Evolutionary conservation across 1,140 invertebrate species (phyloP), one percentile per base, ranked within the genome.

Genomic region (Calosoma granatense): DNA sequence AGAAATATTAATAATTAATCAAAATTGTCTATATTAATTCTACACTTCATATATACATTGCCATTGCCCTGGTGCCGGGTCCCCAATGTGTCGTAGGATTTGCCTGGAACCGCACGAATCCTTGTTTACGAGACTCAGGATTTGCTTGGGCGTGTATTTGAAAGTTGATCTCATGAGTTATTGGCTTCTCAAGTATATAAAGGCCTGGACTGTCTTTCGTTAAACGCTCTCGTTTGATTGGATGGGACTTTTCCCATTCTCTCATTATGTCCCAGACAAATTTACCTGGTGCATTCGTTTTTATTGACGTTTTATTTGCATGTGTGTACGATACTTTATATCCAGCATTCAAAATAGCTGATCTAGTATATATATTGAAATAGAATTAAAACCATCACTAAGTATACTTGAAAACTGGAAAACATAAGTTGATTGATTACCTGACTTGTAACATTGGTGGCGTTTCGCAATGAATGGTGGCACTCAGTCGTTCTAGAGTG

Each of bases 181-280:
- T 69, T 23, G 75, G 65, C 56, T 77, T 66, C 0, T 68, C 67
- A 23, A 90, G 72, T 60, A 90, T 83, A n/a, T 71, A 71, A 12
- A 72, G 69, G 0, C 81, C 73, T 1, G 78, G 70, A 20, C 74
- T 77, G 51, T 81, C 76, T 1, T 74, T 68, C 53, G 76, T 70
- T 55, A 83, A 67, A 58, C 81, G 79, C 58, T 74, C 68, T 30
- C 73, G 64, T 54, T 77, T 78, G 15, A 81, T 75, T 1, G 86
- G 87, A 65, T 86, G 76, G 12, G 70, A 66, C 59, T 85, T 83
- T 62, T 84, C 83, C 92, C 92, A 96, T 21, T 78, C 77, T 61
- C 88, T 76, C 55, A 97, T 78, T n/a, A 97, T 84, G 72, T 96
- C 94, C 97, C 96, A 99, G 14, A 99, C 71, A 15, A 97, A 76